Evolutionary conservation across 2,113 vertebrate species (phyloP).

Genomic region (Neopipo cinnamomea): DNA sequence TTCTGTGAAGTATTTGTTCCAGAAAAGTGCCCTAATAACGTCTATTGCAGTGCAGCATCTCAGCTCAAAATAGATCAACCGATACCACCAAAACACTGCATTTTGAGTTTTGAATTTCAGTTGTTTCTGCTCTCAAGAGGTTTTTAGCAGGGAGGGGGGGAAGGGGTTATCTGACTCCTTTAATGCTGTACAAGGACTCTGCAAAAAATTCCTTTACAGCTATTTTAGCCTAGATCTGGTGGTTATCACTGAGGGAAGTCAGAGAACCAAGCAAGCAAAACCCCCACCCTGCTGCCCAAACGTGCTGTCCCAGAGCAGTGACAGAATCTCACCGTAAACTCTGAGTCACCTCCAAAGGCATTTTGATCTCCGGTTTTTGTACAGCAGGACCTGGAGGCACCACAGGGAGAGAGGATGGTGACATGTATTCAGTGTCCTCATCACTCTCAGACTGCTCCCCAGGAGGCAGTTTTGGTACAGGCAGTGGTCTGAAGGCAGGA

Average conservation of each 20-base stretch:
- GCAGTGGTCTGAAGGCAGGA: slow-evolving; percentile 75
- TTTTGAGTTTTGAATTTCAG: background rate
- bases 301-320: background rate
- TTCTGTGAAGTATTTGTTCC: background rate
- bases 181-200: background rate
- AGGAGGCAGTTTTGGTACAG: slow-evolving; percentile 74
- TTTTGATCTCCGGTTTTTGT: slow-evolving; percentile 74
- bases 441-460: slow-evolving; percentile 83
- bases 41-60: background rate
- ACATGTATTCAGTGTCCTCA: slow-evolving; percentile 95
- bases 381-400: slow-evolving; percentile 72
- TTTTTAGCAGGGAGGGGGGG: background rate
- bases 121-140: background rate
- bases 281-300: background rate
- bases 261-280: background rate
- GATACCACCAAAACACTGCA: background rate
- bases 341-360: slow-evolving; percentile 67
- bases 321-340: slow-evolving; percentile 66
- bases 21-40: background rate
- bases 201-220: background rate
- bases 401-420: slow-evolving; percentile 87
- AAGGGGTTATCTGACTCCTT: background rate
- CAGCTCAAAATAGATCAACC: background rate
- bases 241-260: background rate
- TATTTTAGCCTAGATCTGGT: background rate